These are phyloP conservation scores for Oryzias javanicus DNA, from an alignment of 2,113 vertebrate species.

Conservation along the genomic window DNA sequence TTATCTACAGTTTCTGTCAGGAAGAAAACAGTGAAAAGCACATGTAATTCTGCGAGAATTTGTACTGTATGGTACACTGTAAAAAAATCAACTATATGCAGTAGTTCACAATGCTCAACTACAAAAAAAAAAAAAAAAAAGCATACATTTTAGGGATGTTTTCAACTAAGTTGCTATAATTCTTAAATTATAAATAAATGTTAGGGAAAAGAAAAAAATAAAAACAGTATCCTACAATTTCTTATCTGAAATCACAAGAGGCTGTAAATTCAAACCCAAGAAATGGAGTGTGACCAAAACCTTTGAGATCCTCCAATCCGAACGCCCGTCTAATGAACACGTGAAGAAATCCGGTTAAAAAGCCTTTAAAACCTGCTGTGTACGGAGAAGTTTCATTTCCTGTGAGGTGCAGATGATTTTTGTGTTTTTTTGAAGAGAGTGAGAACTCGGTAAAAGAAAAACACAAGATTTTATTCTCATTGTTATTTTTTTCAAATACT, in stretches of 20 bases:
- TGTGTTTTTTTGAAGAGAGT: constrained; percentile 14
- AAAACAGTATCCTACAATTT: constrained; percentile 73
- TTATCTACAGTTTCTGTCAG: constrained; percentile 76
- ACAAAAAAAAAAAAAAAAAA: constrained; percentile 48
- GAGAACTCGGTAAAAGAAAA: constrained; percentile 52
- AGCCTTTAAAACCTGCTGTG: constrained; percentile 61
- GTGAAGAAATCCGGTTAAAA: constrained; percentile 73
- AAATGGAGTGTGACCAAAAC: constrained; percentile 61
- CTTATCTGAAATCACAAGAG: constrained; percentile 77
- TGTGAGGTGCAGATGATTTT: constrained; percentile 29
- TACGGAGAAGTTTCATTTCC: constrained; percentile 34
- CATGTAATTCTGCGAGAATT: constrained; percentile 70
- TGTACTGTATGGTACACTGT: constrained; percentile 74
- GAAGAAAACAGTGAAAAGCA: constrained; percentile 73
- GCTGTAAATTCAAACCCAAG: constrained; percentile 54
- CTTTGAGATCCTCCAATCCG: constrained; percentile 63
- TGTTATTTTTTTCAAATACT: constrained; percentile 30
- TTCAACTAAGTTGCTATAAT: constrained; percentile 77
- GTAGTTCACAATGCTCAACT: constrained; percentile 69
- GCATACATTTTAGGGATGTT: constrained; percentile 45
- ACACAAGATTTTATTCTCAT: constrained; percentile 38
- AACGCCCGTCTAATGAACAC: constrained; percentile 61
- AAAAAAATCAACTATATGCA: constrained; percentile 74
- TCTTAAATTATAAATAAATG: constrained; percentile 82
- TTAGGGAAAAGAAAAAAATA: constrained; percentile 61